phyloP scores from a whole-genome alignment of 2,888 invertebrate genomes.

The Drosophila engyochracea region DNA sequence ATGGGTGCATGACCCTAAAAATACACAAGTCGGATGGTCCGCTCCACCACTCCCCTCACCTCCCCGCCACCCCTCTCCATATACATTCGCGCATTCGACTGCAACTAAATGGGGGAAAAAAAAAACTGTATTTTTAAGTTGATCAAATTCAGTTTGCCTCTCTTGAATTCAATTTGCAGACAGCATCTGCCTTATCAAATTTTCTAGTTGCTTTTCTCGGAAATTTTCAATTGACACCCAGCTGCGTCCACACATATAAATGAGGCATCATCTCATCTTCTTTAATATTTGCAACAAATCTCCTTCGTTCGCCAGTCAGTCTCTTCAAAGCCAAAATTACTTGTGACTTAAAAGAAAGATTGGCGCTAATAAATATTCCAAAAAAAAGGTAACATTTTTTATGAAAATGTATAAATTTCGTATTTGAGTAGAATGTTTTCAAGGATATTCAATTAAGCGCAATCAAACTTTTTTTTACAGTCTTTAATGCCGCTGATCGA shows the following conservation, averaged over 20 bases:
- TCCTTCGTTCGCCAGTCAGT: neutral
- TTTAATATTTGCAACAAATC: neutral
- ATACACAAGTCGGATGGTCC: neutral
- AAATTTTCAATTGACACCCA: neutral
- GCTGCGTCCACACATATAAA: neutral
- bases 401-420: neutral
- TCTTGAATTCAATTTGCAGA: constrained; percentile 34
- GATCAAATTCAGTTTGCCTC: constrained; percentile 38
- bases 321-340: neutral
- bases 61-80: neutral
- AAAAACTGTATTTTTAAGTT: constrained; percentile 38
- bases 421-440: neutral
- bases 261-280: too few species aligned
- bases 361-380: neutral
- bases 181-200: constrained; percentile 42
- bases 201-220: constrained; percentile 6
- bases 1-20: constrained; percentile 13
- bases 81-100: neutral
- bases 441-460: neutral
- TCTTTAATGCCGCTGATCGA: too few species aligned
- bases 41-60: too few species aligned
- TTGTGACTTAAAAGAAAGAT: neutral
- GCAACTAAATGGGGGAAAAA: constrained; percentile 30
- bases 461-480: neutral
- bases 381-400: neutral